Percentiles rank a stretch among this genome's conserved stretches.
These are phyloP conservation scores for Campylomormyrus numenius DNA, from an alignment of 2,113 vertebrate genomes.

Conservation along the genomic window DNA sequence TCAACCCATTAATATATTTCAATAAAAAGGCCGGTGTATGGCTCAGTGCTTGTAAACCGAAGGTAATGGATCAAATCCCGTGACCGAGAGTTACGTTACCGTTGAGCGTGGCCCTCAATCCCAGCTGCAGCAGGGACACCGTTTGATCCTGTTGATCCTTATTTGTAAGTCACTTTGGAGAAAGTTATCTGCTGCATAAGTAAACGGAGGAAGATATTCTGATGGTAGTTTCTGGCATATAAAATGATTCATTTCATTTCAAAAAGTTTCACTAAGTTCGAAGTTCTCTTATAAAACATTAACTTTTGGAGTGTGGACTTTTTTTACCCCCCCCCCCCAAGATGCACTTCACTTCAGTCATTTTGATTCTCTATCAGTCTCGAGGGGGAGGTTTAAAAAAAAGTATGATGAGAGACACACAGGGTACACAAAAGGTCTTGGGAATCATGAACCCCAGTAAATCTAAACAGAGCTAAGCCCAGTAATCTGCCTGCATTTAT, in stretches of 20 bases:
- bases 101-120: background rate
- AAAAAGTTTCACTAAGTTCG: background rate
- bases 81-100: background rate
- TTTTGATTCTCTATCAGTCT: background rate
- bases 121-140: background rate
- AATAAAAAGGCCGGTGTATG: background rate
- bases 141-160: background rate
- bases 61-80: background rate
- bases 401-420: background rate
- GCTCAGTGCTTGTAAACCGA: background rate
- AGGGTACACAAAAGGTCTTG: background rate
- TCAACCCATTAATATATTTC: background rate
- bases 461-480: background rate
- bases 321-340: background rate
- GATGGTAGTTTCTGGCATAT: background rate
- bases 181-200: background rate
- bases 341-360: background rate
- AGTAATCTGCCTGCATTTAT: background rate
- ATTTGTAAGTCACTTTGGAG: background rate
- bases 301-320: background rate
- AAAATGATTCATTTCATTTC: background rate
- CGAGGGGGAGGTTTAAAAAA: background rate
- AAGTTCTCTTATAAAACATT: background rate
- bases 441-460: background rate
- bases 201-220: background rate